Conservation (phyloP, 2,113 vertebrate genomes). For the Urocynchramus pylzowi region DNA sequence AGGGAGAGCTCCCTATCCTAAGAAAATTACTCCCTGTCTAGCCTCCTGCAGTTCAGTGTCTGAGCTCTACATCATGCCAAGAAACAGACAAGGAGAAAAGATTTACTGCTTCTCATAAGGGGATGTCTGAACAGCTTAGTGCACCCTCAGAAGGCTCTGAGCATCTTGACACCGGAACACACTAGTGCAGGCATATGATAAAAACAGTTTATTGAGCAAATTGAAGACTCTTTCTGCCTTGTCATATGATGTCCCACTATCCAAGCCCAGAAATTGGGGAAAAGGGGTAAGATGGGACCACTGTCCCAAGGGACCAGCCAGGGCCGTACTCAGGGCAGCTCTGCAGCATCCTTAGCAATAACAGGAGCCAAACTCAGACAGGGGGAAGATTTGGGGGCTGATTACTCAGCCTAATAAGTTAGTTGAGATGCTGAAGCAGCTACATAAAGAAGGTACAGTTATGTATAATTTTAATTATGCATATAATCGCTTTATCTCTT, state of each 20-base stretch:
- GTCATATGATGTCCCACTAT: not conserved
- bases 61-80: not conserved
- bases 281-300: rapidly evolving
- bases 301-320: not conserved
- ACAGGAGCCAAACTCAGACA: not conserved
- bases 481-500: not conserved
- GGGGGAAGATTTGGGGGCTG: not conserved
- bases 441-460: not conserved
- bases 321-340: not conserved
- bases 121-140: not conserved
- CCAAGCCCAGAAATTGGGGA: not conserved
- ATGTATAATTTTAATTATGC: slow-evolving; percentile 33
- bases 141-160: not conserved
- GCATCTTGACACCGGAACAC: not conserved
- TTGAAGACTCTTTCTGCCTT: not conserved
- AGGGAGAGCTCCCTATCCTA: not conserved
- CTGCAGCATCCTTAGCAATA: not conserved
- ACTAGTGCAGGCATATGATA: not conserved
- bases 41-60: not conserved
- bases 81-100: not conserved
- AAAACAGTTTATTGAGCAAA: not conserved
- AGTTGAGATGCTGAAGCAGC: not conserved
- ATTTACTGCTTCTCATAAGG: not conserved
- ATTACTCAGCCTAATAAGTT: not conserved
- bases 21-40: not conserved